These are phyloP conservation scores for Garra rufa DNA, from an alignment of 2,113 vertebrate species.

Conservation along the genomic window DNA sequence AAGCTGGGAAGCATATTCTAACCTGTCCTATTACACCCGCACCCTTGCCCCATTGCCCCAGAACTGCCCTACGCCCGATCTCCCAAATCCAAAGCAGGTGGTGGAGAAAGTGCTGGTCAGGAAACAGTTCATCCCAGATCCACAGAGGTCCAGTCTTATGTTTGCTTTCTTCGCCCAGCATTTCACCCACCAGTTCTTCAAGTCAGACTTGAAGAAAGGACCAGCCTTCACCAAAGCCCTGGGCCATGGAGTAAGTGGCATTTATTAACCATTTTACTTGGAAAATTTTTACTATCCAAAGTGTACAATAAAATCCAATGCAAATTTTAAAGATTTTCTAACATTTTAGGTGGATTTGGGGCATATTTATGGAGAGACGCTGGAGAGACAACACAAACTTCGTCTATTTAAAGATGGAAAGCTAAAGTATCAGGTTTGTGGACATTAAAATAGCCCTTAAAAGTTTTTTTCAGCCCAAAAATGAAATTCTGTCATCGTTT, in stretches of 20 bases:
- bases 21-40: slow-evolving; percentile 93
- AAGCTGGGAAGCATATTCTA: slow-evolving; percentile 94
- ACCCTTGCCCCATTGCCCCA: slow-evolving; percentile 87
- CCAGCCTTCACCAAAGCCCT: slow-evolving; percentile 86
- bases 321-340: neutral
- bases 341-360: slow-evolving; percentile 88
- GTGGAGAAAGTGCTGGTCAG: slow-evolving; percentile 90
- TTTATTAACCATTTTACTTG: neutral
- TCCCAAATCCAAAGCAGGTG: slow-evolving; percentile 85
- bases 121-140: slow-evolving; percentile 90
- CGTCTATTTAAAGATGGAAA: slow-evolving; percentile 92
- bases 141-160: slow-evolving; percentile 92
- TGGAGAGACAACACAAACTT: slow-evolving; percentile 91
- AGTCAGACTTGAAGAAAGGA: slow-evolving; percentile 88
- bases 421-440: slow-evolving; percentile 83
- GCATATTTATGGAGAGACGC: slow-evolving; percentile 89
- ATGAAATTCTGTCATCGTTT: neutral
- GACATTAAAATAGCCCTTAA: neutral
- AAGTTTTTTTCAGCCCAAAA: neutral
- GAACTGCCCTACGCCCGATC: slow-evolving; percentile 89
- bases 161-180: slow-evolving; percentile 98
- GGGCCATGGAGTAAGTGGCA: slow-evolving; percentile 87
- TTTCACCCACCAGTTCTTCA: slow-evolving; percentile 97
- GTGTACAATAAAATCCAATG: neutral
- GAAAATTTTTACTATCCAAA: neutral